Evolutionary conservation across 2,797 vertebrate species (phyloP).

Genomic region (Sphenodon punctatus): DNA sequence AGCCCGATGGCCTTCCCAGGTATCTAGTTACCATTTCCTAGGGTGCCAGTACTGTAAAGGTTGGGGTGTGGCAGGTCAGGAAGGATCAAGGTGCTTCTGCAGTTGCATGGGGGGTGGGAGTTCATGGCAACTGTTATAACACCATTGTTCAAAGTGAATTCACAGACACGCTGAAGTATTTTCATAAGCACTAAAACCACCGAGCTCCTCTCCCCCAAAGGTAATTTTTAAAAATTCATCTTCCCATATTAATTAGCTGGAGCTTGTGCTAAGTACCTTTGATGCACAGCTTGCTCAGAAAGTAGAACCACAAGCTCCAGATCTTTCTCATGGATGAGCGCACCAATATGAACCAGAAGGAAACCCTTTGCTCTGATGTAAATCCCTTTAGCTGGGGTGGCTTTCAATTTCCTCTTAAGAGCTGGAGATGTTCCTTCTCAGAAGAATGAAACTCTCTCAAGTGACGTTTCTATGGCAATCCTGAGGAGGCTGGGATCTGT

Average conservation of each 20-base stretch:
- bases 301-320: not conserved
- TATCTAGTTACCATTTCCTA: too few relatives aligned
- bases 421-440: not conserved
- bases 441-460: conserved; percentile 5
- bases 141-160: not conserved
- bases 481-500: not conserved
- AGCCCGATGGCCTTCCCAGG: too few relatives aligned
- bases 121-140: too few relatives aligned
- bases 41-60: too few relatives aligned
- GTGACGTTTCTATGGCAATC: conserved; percentile 36
- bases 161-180: too few relatives aligned
- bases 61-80: too few relatives aligned
- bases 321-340: not conserved
- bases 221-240: too few relatives aligned
- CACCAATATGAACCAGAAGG: conserved; percentile 3
- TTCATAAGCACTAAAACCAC: not conserved
- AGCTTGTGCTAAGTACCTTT: not conserved
- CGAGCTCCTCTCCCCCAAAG: not conserved
- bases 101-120: too few relatives aligned
- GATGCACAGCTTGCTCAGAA: not conserved
- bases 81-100: too few relatives aligned
- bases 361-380: not conserved
- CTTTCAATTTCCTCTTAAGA: conserved; percentile 12
- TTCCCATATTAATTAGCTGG: not conserved
- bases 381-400: not conserved